phyloP scores from a whole-genome alignment of 2,888 invertebrate genomes.

The Dorcus parallelipipedus region DNA sequence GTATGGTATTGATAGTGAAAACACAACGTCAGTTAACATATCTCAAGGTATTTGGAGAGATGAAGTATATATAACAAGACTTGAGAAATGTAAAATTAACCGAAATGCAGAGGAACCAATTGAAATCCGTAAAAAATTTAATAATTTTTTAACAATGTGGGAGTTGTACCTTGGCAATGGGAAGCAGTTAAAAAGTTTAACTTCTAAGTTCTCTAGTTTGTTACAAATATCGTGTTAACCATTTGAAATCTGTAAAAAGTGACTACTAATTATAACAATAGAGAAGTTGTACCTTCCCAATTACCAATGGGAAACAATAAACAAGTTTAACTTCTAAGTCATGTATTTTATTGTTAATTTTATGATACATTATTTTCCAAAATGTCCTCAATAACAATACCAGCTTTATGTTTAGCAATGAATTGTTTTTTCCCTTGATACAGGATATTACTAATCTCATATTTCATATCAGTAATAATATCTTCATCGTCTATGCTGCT shows the following conservation, averaged over 20 bases:
- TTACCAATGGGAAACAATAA: slow-evolving; percentile 4
- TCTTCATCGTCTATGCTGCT: too few relatives aligned
- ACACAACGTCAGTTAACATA: neutral
- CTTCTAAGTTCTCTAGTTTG: neutral
- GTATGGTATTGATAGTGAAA: slow-evolving; percentile 4
- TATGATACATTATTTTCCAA: too few relatives aligned
- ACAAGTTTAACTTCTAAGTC: slow-evolving; percentile 6
- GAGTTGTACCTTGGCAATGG: slow-evolving; percentile 3
- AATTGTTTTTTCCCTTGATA: too few relatives aligned
- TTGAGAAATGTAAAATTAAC: neutral
- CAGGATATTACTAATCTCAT: too few relatives aligned
- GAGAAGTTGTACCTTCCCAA: slow-evolving; percentile 2
- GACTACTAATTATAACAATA: neutral
- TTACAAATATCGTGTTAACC: neutral
- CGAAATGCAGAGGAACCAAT: neutral
- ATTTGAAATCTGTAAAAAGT: neutral
- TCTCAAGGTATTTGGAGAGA: slow-evolving; percentile 6
- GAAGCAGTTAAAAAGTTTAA: slow-evolving; percentile 9
- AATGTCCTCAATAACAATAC: too few relatives aligned
- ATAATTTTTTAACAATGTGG: neutral
- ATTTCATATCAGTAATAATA: too few relatives aligned
- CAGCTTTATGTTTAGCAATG: too few relatives aligned
- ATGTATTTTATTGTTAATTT: neutral
- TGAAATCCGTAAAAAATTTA: neutral
- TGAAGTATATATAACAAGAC: slow-evolving; percentile 3